A percentile compares a stretch with the other conserved stretches of the same genome.
Conservation (phyloP, 2,113 vertebrate species). For the Gallinago media region DNA sequence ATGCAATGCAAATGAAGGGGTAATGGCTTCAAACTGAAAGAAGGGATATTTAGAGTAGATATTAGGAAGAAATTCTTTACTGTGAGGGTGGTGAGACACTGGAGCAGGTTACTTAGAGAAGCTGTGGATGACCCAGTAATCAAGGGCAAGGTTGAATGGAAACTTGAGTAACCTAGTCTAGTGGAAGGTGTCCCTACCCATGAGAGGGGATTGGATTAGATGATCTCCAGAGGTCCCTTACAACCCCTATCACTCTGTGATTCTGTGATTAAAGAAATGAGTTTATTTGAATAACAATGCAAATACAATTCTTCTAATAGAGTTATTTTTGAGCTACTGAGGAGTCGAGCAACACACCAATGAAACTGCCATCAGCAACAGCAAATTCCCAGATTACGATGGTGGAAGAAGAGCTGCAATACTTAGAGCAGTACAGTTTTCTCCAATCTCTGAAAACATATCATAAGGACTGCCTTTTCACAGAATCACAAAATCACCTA, state of each 20-base stretch:
- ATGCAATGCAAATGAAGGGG: not conserved
- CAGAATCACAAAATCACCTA: too few species aligned
- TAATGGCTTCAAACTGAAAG: not conserved
- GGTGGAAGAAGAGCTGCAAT: not conserved
- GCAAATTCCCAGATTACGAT: not conserved
- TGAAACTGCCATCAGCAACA: not conserved
- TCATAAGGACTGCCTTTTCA: not conserved
- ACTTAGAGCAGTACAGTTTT: not conserved
- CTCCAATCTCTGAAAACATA: rapidly evolving
- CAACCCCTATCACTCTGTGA: not conserved
- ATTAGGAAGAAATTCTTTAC: not conserved
- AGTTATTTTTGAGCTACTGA: not conserved
- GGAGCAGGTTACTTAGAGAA: not conserved
- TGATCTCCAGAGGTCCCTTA: not conserved
- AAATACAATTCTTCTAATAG: not conserved
- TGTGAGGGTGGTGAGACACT: not conserved
- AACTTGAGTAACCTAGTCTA: not conserved
- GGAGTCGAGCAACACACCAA: rapidly evolving
- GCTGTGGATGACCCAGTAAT: not conserved
- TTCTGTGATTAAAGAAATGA: not conserved
- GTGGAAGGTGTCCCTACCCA: not conserved
- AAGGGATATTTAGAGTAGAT: not conserved
- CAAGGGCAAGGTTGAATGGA: not conserved
- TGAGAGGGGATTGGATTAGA: not conserved
- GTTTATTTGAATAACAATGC: not conserved